These are phyloP conservation scores for Cyclura pinguis DNA, from an alignment of 2,797 vertebrate species.

Conservation along the genomic window DNA sequence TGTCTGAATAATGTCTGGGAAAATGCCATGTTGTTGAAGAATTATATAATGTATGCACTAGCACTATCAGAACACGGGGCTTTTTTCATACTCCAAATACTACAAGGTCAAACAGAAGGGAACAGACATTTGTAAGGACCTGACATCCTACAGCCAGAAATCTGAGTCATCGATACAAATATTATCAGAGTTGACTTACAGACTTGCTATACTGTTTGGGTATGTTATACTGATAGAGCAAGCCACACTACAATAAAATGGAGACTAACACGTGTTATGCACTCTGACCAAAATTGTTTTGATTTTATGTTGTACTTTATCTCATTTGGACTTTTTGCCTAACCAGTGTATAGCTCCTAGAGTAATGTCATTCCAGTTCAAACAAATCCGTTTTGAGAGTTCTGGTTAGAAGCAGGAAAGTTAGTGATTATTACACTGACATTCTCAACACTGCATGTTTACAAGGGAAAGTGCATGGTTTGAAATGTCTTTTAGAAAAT, in stretches of 20 bases:
- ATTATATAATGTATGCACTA: not conserved
- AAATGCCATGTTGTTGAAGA: not conserved
- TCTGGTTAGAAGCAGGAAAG: not conserved
- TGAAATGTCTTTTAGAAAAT: slow-evolving; percentile 2
- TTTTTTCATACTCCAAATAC: not conserved
- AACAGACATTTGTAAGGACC: not conserved
- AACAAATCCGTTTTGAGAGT: not conserved
- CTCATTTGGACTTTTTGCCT: not conserved
- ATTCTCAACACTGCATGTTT: not conserved
- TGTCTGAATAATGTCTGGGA: not conserved
- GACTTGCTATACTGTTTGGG: not conserved
- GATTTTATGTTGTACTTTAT: not conserved
- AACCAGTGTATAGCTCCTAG: not conserved
- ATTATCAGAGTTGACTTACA: not conserved
- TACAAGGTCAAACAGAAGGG: not conserved
- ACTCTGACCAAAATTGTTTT: not conserved
- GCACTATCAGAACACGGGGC: not conserved
- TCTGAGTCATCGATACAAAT: not conserved
- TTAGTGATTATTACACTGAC: not conserved
- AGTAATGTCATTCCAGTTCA: not conserved
- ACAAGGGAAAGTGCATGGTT: not conserved
- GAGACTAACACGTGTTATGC: not conserved
- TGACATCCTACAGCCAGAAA: not conserved
- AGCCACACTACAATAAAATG: not conserved
- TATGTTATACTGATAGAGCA: not conserved